Evolutionary conservation across 2,113 vertebrate species (phyloP), one percentile per base, ranked within the genome.

Genomic region (Charadrius vociferus): DNA sequence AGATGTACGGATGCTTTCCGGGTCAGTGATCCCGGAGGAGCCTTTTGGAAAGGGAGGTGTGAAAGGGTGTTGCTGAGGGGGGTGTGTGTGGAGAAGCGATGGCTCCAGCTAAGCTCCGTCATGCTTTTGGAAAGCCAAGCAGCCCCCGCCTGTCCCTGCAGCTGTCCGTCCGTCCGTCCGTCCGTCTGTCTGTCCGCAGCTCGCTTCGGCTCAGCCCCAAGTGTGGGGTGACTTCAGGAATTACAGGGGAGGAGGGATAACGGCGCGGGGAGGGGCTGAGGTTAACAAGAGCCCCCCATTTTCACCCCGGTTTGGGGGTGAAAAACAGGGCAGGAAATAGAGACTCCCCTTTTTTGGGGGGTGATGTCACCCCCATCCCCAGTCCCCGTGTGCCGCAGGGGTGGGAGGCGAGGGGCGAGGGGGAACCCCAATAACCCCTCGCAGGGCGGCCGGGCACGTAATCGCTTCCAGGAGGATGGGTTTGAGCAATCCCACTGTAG

Each of bases 241-340:
- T 29, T 53, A 12, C 47, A 74, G 45, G n/a, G 14, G 23, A 55
- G 36, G 32, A 53, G 18, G 37, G 62, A n/a, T 55, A 79, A 68
- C 0, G 6, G 10, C 1, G 2, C 0, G 2, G n/a, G 14, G 12
- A n/a, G 15, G 17, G 17, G 1, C 16, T 49, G 23, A 34, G 49
- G 32, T 37, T 68, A 58, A 56, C 52, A 68, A 68, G 8, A 80
- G 13, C 32, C 41, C 41, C n/a, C 16, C 43, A 7, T 43, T 66
- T 59, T 29, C 45, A n/a, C 22, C 29, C 30, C 6, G 18, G 4
- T 14, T 91, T 74, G 39, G 67, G 21, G 32, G 18, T 80, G 73
- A 41, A 70, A 91, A 73, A 4, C 26, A 16, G 20, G 37, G 32
- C 36, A 63, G 32, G 62, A 77, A 85, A 85, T 19, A 30, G 49